phyloP scores from a whole-genome alignment of 2,113 vertebrate genomes.

The Ginglymostoma cirratum region DNA sequence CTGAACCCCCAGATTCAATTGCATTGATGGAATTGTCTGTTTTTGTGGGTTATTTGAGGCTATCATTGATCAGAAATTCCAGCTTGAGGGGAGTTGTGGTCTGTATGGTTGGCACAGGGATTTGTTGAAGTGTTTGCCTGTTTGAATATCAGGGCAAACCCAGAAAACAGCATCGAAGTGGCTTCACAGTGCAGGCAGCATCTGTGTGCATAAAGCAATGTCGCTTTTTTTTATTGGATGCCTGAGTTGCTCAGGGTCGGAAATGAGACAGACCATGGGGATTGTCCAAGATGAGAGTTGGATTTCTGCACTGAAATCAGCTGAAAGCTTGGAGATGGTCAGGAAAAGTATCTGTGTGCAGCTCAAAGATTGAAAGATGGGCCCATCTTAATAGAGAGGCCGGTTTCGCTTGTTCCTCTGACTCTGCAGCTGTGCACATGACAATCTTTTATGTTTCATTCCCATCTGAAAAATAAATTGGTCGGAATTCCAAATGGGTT shows the following conservation, averaged over 20 bases:
- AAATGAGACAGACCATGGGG: too few relatives aligned
- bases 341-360: background rate
- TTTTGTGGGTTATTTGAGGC: background rate
- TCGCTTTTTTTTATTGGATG: background rate
- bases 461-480: slow-evolving; percentile 14
- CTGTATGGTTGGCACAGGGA: background rate
- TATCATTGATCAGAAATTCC: background rate
- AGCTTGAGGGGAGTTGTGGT: background rate
- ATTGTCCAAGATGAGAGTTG: background rate
- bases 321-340: too few relatives aligned
- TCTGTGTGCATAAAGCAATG: background rate
- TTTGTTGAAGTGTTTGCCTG: background rate
- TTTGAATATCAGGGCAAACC: background rate
- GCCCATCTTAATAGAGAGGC: background rate
- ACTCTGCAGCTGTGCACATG: background rate
- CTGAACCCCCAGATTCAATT: background rate
- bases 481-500: background rate
- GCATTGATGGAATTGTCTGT: background rate
- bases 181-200: background rate
- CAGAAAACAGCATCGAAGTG: background rate
- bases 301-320: background rate
- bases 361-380: background rate
- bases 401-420: background rate
- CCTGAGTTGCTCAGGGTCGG: too few relatives aligned
- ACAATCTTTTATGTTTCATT: slow-evolving; percentile 1